Evolutionary conservation across 2,113 vertebrate genomes (phyloP), one percentile per base, ranked within the genome.

Genomic region (Oncorhynchus kisutch): DNA sequence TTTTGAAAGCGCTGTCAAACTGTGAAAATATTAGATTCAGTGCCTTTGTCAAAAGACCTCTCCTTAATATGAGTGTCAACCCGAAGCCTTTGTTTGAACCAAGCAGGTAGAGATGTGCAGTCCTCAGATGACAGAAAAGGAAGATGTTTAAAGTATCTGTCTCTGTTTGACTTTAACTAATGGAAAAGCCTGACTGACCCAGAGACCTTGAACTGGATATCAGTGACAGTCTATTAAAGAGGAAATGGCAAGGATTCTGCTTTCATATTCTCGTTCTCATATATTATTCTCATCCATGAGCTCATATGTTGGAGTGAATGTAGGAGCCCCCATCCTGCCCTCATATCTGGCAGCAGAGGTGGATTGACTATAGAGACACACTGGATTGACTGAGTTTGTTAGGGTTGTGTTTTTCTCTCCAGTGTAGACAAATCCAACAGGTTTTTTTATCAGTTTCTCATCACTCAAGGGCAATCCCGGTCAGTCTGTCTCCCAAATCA

Each of bases 401-500:
- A 39, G 8, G 34, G 39, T 39, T 39, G 39, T 39, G 39, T 39
- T 39, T 39, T 39, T 39, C n/a, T 48, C 75, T 79, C 25, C 75
- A 72, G 48, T 71, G 72, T 73, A 67, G 22, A 77, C 81, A 75
- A 72, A 70, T 70, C 62, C 77, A 76, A 73, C 75, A 76, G 27
- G 69, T 34, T 79, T 45, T 69, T 69, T 80, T 79, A 76, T 82
- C 73, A 24, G 59, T 78, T 72, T 77, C 75, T 48, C 81, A 88
- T 87, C 78, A 65, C 72, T 81, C 76, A 81, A 77, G 78, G 81
- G 80, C 86, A 89, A 86, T 88, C 66, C 82, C n/a, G 62, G 84
- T 85, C 83, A 86, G 70, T 71, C 75, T 88, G 85, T 86, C 86
- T 88, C 71, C 67, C 27, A 75, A 85, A 87, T 90, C 82, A 88